Base-by-base conservation (phyloP, 2,888 invertebrate genomes). In the Cordilura impudica region DNA sequence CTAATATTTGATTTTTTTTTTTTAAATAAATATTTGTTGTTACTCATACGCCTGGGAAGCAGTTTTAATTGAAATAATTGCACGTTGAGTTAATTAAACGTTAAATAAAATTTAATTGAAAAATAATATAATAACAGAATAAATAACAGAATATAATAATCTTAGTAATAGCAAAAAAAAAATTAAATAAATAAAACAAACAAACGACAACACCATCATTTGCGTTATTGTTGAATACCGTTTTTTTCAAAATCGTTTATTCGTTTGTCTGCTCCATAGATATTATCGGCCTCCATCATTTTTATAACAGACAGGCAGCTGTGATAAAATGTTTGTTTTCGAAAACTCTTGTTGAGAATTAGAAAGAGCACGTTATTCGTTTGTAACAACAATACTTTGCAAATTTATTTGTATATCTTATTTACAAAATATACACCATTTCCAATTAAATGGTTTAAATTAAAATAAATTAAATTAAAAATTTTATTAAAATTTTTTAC, bases 41-140 rank as follows among this genome's bases (percentile, higher is more conserved):
- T 87, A 88, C 85, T 87, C 87, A 87, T 85, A 85, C 83, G 84
- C 83, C 84, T 88, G 87, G 86, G 87, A 88, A 86, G 87, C 87
- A 87, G 88, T 88, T 88, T 86, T 88, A 88, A 89, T 88, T 89
- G 88, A 88, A 88, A 89, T 88, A 89, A 88, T 88, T 88, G 86
- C 87, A 85, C 86, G 88, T 87, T 88, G 86, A 89, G 88, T 88
- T 89, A 89, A 88, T 89, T 88, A 88, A 88, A 89, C 88, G 87
- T 85, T 88, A 89, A 88, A 89, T 88, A 88, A n/a, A n/a, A 86
- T 88, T 86, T 88, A 89, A 88, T 88, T 88, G 87, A 86, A 83
- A 86, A 86, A 84, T 84, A 66, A 16, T 19, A 23, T 16, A n/a
- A 53, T 31, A 54, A n/a, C n/a, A 54, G 19, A 49, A 73, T 29